Evolutionary conservation across 2,797 vertebrate genomes (phyloP).

Genomic region (Microtus agrestis): DNA sequence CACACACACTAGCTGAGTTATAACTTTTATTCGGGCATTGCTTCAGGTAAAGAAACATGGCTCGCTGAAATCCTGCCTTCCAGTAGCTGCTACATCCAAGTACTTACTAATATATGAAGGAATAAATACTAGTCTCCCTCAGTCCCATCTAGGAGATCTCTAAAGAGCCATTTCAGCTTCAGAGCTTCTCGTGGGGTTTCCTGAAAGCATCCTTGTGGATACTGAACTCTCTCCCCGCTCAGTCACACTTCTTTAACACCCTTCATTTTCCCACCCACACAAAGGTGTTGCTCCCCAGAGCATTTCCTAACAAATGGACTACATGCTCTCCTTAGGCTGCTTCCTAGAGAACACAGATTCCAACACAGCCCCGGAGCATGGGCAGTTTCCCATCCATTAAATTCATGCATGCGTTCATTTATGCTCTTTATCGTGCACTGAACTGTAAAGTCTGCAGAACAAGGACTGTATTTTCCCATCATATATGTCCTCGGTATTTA

Average conservation of each 20-base stretch:
- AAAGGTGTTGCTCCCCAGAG: neutral
- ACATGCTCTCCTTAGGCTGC: neutral
- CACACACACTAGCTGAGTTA: neutral
- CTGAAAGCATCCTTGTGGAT: neutral
- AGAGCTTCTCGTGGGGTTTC: neutral
- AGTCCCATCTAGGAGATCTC: neutral
- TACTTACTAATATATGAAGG: neutral
- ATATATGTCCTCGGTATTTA: neutral
- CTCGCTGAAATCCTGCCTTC: neutral
- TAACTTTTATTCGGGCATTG: neutral
- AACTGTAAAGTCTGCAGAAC: conserved; percentile 27
- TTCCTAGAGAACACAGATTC: neutral
- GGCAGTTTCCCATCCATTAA: neutral
- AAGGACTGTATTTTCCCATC: conserved; percentile 22
- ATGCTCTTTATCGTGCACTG: neutral
- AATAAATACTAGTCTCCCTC: neutral
- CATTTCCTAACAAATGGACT: neutral
- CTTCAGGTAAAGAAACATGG: neutral
- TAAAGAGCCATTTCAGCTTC: neutral
- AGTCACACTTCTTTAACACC: neutral
- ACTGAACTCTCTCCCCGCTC: neutral
- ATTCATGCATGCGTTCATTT: neutral
- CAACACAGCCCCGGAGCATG: neutral
- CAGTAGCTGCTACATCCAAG: neutral
- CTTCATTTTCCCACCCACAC: neutral